A percentile compares a stretch with the other conserved stretches of the same genome.
phyloP scores from a whole-genome alignment of 2,113 vertebrate genomes.

The Orientallactaga bullata region DNA sequence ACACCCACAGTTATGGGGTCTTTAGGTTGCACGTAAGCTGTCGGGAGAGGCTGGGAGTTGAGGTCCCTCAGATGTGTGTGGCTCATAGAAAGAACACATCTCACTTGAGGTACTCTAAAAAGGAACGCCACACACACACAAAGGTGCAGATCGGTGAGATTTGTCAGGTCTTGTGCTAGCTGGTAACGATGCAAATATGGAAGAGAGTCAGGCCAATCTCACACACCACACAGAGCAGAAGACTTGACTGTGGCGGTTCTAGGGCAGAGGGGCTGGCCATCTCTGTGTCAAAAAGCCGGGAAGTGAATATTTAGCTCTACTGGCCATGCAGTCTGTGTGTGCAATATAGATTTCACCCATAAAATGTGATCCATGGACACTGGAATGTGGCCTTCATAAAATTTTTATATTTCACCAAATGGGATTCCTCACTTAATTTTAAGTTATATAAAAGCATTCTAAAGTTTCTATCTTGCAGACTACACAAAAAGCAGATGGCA shows the following conservation, averaged over 20 bases:
- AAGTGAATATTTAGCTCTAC: conserved; percentile 3
- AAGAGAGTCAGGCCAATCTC: background rate
- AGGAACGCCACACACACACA: background rate
- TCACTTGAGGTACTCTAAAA: background rate
- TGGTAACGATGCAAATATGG: conserved; percentile 3
- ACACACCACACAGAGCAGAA: background rate
- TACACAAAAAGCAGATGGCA: background rate
- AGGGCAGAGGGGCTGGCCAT: background rate
- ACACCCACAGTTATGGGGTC: background rate
- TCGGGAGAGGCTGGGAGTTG: no score
- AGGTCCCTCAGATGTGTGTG: background rate
- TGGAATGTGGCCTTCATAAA: background rate
- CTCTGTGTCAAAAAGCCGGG: background rate
- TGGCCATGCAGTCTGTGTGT: background rate
- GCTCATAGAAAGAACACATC: background rate
- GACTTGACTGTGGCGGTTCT: background rate
- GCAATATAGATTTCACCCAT: background rate
- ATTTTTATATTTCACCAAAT: background rate
- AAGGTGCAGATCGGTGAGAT: background rate
- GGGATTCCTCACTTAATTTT: background rate
- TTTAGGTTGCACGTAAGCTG: background rate
- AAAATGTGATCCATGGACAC: background rate
- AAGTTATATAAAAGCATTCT: background rate
- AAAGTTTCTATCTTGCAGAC: background rate
- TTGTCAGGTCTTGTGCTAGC: background rate